Conservation (phyloP, 23 tunicate genomes). For the Halocynthia roretzi region DNA sequence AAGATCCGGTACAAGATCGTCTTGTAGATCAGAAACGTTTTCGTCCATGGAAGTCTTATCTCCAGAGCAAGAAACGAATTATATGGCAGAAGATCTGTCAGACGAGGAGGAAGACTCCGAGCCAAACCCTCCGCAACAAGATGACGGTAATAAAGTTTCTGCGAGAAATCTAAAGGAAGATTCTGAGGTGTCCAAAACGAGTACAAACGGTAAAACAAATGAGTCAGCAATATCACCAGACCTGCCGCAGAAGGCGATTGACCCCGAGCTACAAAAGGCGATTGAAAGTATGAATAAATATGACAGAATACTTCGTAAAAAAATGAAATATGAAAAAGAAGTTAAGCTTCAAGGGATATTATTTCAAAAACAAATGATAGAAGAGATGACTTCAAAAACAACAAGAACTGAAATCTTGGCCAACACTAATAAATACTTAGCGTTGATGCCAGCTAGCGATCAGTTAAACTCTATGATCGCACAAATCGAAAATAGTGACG, state of each 20-base stretch:
- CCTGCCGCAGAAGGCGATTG: background rate
- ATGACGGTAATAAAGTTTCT: too few relatives aligned
- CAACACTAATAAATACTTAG: constrained; percentile 55
- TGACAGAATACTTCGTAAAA: constrained; percentile 47
- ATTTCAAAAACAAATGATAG: constrained; percentile 46
- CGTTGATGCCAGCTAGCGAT: constrained; percentile 65
- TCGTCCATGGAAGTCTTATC: constrained; percentile 16
- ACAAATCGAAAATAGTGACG: constrained; percentile 7
- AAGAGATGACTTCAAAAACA: constrained; percentile 17
- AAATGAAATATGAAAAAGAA: constrained; percentile 60
- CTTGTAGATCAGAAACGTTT: constrained; percentile 10
- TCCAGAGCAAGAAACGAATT: constrained; percentile 16
- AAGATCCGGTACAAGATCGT: constrained; percentile 16
- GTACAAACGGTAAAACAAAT: too few relatives aligned
- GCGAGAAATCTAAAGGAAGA: too few relatives aligned
- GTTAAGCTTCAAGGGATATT: constrained; percentile 56
- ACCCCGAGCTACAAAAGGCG: constrained; percentile 30
- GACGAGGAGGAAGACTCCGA: background rate
- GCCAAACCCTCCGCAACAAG: background rate
- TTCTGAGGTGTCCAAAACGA: too few relatives aligned
- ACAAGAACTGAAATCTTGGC: constrained; percentile 17
- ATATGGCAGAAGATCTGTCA: constrained; percentile 2
- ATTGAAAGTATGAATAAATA: constrained; percentile 63
- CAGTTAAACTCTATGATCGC: constrained; percentile 42
- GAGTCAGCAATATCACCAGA: too few relatives aligned